Evolutionary conservation across 2,888 invertebrate species (phyloP), one percentile per base, ranked within the genome.

Genomic region (Melinopterus prodromus): DNA sequence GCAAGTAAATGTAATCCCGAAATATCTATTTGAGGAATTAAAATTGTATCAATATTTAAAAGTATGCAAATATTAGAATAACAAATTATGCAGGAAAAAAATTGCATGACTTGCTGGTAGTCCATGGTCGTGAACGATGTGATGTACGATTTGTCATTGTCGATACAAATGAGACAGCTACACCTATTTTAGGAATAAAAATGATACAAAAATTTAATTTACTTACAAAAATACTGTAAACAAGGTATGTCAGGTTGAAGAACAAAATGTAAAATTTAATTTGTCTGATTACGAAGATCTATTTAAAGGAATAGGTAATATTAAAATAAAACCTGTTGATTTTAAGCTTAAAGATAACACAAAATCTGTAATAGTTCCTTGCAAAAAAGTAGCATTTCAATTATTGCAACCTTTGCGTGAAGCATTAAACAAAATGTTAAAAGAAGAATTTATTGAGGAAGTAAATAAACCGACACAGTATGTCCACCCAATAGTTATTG

Each of bases 281-380:
- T 35, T 83, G 53, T 15, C 71, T 26, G 75, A 81, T 53, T 76
- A 81, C 77, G 35, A 70, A 6, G 81, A 83, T 71, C 15, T 84
- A 38, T 83, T 84, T 80, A 69, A 79, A 78, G 83, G 83, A 69
- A 76, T 84, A 77, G 82, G 82, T 4, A 80, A 82, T 80, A 82
- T 83, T 78, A 82, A 83, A 74, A 77, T 69, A 26, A 76, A 78
- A 79, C 81, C 81, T 71, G 78, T 71, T 76, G 36, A 78, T 69
- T 70, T 78, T 53, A 77, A 77, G 69, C 16, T 77, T 9, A 77
- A 77, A 77, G 69, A 38, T 15, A 76, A 76, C 5, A 69, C n/a
- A 15, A 36, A 77, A 16, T 36, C 72, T 71, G 37, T 38, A 7
- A 53, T 75, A 16, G 76, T 75, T 26, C 78, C 75, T 14, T 76